A percentile compares a stretch with the other conserved stretches of the same genome.
These are phyloP conservation scores for Saccopteryx leptura DNA, from an alignment of 2,113 vertebrate species.

Conservation along the genomic window DNA sequence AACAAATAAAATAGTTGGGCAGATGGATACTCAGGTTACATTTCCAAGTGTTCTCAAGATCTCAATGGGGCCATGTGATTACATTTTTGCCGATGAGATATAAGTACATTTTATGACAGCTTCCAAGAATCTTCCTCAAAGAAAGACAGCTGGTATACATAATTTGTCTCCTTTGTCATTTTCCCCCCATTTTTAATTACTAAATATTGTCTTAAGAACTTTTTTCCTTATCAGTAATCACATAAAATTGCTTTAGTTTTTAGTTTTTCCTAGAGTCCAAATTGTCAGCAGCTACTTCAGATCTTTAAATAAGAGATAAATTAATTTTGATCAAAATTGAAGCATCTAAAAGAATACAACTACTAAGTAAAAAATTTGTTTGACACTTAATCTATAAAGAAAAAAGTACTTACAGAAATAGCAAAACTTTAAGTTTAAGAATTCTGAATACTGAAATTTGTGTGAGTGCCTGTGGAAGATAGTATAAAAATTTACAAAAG, in stretches of 20 bases:
- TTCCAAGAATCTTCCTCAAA: neutral
- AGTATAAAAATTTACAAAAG: neutral
- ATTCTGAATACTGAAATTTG: neutral
- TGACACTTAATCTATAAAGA: neutral
- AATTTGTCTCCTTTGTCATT: neutral
- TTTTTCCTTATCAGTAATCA: neutral
- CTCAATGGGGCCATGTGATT: neutral
- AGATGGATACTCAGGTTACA: neutral
- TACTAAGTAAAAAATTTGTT: neutral
- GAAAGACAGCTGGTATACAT: neutral
- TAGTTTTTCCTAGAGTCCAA: neutral
- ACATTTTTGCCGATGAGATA: neutral
- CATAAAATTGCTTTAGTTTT: neutral
- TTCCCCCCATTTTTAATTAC: slow-evolving; percentile 65
- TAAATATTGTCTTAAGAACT: slow-evolving; percentile 65
- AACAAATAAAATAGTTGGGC: neutral
- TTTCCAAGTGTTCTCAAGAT: neutral
- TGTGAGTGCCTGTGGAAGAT: neutral
- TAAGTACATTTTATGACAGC: neutral
- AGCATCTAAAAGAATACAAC: neutral
- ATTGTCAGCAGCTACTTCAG: slow-evolving; percentile 16
- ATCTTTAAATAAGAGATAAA: neutral
- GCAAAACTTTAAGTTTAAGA: neutral
- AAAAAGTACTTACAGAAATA: neutral
- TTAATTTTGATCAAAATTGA: neutral